These are phyloP conservation scores for Papilio dardanus DNA, from an alignment of 1,140 invertebrate genomes.

Conservation along the genomic window DNA sequence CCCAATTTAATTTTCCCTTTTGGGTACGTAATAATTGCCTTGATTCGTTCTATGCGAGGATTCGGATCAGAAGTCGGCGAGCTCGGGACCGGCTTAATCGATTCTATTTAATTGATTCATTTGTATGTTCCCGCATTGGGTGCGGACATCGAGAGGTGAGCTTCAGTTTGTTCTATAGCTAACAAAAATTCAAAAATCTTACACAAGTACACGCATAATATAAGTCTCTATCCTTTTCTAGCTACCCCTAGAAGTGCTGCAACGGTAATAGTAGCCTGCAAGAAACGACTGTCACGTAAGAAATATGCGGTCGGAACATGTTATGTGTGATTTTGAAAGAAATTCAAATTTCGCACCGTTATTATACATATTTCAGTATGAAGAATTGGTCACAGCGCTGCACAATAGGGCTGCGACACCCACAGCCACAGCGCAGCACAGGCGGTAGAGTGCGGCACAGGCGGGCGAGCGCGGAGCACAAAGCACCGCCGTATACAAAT, in stretches of 20 bases:
- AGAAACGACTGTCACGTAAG: no score
- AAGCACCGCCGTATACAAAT: conserved; percentile 72
- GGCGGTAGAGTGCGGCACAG: not conserved
- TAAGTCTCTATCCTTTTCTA: not conserved
- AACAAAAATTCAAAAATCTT: not conserved
- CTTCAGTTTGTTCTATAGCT: not conserved
- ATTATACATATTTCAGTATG: conserved; percentile 59
- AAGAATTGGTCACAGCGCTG: conserved; percentile 67
- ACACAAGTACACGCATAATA: not conserved
- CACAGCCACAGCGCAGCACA: conserved; percentile 40
- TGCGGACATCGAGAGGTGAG: conserved; percentile 22
- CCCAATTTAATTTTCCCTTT: conserved; percentile 76
- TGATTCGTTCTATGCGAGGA: conserved; percentile 71
- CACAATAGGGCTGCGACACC: conserved; percentile 47
- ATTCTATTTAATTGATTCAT: conserved; percentile 67
- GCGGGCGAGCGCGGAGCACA: conserved; percentile 38
- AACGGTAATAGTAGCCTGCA: no score
- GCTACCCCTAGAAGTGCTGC: no score
- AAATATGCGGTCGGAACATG: not conserved
- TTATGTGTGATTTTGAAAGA: conserved; percentile 36
- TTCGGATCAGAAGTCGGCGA: conserved; percentile 56
- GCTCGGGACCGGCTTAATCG: conserved; percentile 56
- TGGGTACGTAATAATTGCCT: conserved; percentile 71
- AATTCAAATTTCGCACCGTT: conserved; percentile 59
- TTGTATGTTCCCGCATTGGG: conserved; percentile 52